Conservation (phyloP, 2,888 invertebrate genomes). For the Drosophila neotestacea region DNA sequence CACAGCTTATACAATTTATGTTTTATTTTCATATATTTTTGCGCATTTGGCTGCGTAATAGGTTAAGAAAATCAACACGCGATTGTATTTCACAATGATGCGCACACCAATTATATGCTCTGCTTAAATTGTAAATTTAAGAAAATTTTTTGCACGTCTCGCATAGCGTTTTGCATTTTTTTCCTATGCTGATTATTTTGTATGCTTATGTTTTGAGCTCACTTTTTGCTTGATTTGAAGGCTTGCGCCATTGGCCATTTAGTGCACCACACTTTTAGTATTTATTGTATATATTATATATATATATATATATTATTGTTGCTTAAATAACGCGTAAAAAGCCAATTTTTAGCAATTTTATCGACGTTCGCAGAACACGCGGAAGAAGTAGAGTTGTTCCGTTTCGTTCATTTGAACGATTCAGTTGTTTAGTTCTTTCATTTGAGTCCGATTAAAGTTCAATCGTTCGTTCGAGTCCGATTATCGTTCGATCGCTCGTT, state of each 20-base stretch:
- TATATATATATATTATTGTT: slow-evolving; percentile 25
- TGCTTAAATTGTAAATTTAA: slow-evolving; percentile 38
- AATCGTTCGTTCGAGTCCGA: too few species aligned
- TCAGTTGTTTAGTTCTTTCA: too few species aligned
- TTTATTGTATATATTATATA: slow-evolving; percentile 23
- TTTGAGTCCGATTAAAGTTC: too few species aligned
- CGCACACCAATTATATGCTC: slow-evolving; percentile 21
- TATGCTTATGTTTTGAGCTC: slow-evolving; percentile 28
- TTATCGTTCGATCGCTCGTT: too few species aligned
- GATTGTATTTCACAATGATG: slow-evolving; percentile 58
- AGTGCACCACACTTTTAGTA: slow-evolving; percentile 27
- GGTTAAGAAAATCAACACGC: slow-evolving; percentile 4
- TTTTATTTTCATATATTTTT: slow-evolving; percentile 50
- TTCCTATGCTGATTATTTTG: slow-evolving; percentile 30
- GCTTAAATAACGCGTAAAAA: slow-evolving; percentile 52
- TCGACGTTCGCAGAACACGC: slow-evolving; percentile 71
- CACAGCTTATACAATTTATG: slow-evolving; percentile 69
- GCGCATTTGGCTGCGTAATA: slow-evolving; percentile 49
- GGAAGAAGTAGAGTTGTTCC: slow-evolving; percentile 69
- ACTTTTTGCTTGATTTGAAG: slow-evolving; percentile 27
- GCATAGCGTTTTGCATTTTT: slow-evolving; percentile 59
- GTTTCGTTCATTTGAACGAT: too few species aligned
- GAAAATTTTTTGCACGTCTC: slow-evolving; percentile 62
- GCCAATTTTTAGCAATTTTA: slow-evolving; percentile 59
- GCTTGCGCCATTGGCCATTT: slow-evolving; percentile 27